Evolutionary conservation across 2,797 vertebrate genomes (phyloP).

Genomic region (Acrocephalus scirpaceus): DNA sequence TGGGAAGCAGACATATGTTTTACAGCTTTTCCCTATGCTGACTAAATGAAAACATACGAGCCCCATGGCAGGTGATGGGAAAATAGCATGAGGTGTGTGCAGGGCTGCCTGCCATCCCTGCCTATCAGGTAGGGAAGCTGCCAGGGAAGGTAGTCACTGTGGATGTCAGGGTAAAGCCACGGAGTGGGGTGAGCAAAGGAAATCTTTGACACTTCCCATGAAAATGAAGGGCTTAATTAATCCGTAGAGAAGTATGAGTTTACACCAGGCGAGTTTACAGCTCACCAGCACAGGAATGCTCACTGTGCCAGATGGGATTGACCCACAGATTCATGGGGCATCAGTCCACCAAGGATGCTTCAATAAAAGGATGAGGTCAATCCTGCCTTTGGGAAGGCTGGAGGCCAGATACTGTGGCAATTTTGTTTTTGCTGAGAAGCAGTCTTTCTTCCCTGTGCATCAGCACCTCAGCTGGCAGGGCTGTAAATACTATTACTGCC

Average conservation of each 20-base stretch:
- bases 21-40: constrained; percentile 38
- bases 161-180: background rate
- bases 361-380: background rate
- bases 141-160: background rate
- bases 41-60: constrained; percentile 56
- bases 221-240: background rate
- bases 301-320: background rate
- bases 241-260: background rate
- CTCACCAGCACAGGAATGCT: background rate
- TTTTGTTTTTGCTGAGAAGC: background rate
- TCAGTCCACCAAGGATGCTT: background rate
- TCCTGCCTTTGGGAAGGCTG: background rate
- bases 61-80: constrained; percentile 40
- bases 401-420: accelerated
- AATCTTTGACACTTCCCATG: background rate
- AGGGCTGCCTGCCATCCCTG: background rate
- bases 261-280: background rate
- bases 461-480: background rate
- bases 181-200: background rate
- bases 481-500: constrained; percentile 23
- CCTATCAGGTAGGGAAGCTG: background rate
- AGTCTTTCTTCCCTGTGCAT: background rate
- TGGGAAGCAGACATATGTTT: constrained; percentile 48
- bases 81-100: background rate
- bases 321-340: accelerated